Conservation (phyloP, 1,140 invertebrate genomes). For the Archivesica marissinica region DNA sequence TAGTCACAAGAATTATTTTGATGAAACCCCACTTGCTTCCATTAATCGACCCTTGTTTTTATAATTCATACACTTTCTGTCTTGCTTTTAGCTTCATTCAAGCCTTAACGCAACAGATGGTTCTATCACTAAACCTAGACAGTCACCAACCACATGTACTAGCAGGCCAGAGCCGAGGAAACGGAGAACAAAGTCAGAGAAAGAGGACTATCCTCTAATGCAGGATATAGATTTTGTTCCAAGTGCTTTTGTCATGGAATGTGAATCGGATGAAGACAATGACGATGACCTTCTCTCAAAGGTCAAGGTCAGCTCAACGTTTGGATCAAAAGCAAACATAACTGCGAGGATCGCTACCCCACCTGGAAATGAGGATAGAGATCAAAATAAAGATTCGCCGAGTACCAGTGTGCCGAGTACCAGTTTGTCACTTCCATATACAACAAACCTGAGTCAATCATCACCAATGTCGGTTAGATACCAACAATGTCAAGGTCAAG, state of each 20-base stretch:
- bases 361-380: constrained; percentile 11
- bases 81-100: constrained; percentile 56
- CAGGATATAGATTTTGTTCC: not conserved
- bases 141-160: not conserved
- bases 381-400: not conserved
- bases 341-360: constrained; percentile 27
- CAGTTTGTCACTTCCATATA: constrained; percentile 34
- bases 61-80: too few relatives aligned
- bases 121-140: not conserved
- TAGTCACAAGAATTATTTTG: too few relatives aligned
- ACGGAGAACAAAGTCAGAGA: not conserved
- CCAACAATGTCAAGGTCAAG: constrained; percentile 54
- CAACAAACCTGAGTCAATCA: constrained; percentile 40
- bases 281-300: constrained; percentile 50
- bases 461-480: not conserved
- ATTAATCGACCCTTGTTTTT: too few relatives aligned
- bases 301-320: constrained; percentile 52
- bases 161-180: not conserved
- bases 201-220: not conserved
- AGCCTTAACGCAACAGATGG: constrained; percentile 11
- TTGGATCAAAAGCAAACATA: not conserved
- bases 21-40: too few relatives aligned
- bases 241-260: not conserved
- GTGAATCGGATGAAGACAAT: not conserved
- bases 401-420: constrained; percentile 47